phyloP scores from a whole-genome alignment of 2,888 invertebrate genomes.

The Phrixothrix hirtus region DNA sequence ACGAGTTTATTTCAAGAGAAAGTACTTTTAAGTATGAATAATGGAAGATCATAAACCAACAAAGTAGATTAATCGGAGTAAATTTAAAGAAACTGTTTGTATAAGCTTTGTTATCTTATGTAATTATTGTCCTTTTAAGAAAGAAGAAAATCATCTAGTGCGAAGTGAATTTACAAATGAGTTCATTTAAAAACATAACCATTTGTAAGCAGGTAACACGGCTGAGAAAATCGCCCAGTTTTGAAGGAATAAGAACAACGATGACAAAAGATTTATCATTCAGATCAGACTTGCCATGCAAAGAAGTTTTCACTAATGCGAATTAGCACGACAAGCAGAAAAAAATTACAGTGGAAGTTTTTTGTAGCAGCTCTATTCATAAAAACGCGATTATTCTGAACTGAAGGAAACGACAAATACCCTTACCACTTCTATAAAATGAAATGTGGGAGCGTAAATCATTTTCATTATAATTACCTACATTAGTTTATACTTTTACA shows the following conservation, averaged over 20 bases:
- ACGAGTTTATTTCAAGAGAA: background rate
- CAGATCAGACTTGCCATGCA: constrained; percentile 11
- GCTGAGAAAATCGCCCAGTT: constrained; percentile 32
- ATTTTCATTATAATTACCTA: no score
- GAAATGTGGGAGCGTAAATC: no score
- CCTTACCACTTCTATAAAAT: background rate
- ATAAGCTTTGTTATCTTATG: constrained; percentile 42
- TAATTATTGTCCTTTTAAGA: constrained; percentile 39
- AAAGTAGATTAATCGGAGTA: constrained; percentile 34
- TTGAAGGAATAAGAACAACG: constrained; percentile 25
- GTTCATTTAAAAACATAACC: constrained; percentile 45
- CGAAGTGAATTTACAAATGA: constrained; percentile 36
- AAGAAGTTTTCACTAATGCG: constrained; percentile 12
- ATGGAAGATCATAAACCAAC: constrained; percentile 24
- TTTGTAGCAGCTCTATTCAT: background rate
- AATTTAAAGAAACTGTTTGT: constrained; percentile 39
- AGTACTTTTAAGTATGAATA: constrained; percentile 9
- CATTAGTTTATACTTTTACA: no score
- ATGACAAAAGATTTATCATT: constrained; percentile 28
- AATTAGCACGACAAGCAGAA: constrained; percentile 6
- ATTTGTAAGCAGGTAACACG: constrained; percentile 42
- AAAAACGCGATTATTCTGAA: constrained; percentile 6
- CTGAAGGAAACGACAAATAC: constrained; percentile 5
- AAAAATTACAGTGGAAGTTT: constrained; percentile 7
- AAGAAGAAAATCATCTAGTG: constrained; percentile 30